Base-by-base conservation (phyloP, 2,888 invertebrate genomes). In the Caenorhabditis sp. region DNA sequence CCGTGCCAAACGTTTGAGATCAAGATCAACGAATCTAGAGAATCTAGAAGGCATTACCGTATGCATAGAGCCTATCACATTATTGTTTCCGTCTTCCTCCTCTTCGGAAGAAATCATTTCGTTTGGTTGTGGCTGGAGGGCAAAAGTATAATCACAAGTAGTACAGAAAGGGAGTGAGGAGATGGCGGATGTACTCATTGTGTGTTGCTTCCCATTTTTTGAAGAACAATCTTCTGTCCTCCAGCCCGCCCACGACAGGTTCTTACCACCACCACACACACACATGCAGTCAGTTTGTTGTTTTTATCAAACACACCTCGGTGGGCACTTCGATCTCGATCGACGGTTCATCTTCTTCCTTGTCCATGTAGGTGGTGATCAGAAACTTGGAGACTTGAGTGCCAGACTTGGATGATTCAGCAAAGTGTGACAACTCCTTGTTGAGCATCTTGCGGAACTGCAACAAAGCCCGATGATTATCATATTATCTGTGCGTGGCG, bases 381-480 rank as follows among this genome's bases (percentile, higher is more conserved):
- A 99, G 97, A 94, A 97, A 99, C 93, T 98, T 98, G 80, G 98
- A 98, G 93, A 99, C 97, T 94, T 98, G 83, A 15, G 98, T 97
- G 92, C 98, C 98, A 89, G 98, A 97, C 94, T 96, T 97, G 94
- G 97, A 97, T 87, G 97, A 97, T 93, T 98, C 98, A 86, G 98
- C 98, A 94, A 98, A 98, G 93, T 98, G 98, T 92, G 96, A 97
- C 92, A 99, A 94, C 94, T 99, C 98, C 94, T 98, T 96, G 94
- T 98, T 98, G 93, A 99, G 95, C 97, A 99, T 98, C 93, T 97
- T 95, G 94, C 98, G 98, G 94, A 99, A 99, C 98, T 98, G 95
- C 79, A 94, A 94, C 64, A 32, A 13, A 28, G 56, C 24, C 37
- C 15, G 56, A 50, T 32, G 20, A 64, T 47, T 69, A 69, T 64